phyloP scores from a whole-genome alignment of 2,113 vertebrate genomes.

The Osmerus eperlanus region DNA sequence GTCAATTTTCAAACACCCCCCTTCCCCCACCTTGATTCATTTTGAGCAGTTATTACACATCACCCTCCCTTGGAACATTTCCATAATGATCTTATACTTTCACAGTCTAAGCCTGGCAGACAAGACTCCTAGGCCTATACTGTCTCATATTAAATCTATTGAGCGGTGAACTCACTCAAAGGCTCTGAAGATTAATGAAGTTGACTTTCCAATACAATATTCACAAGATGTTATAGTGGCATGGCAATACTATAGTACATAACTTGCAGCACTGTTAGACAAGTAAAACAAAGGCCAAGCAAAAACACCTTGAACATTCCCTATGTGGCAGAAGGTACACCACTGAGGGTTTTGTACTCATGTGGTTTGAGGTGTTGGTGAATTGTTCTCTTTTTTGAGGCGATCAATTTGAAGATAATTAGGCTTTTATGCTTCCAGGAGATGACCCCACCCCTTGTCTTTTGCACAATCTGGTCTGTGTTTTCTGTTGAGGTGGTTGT shows the following conservation, averaged over 20 bases:
- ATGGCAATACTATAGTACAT: slow-evolving; percentile 23
- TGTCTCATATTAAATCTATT: slow-evolving; percentile 63
- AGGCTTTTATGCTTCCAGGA: slow-evolving; percentile 13
- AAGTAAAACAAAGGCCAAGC: slow-evolving; percentile 5
- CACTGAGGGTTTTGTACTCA: too few relatives aligned
- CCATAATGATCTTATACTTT: slow-evolving; percentile 59
- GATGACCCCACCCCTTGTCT: slow-evolving; percentile 7
- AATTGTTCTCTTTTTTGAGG: slow-evolving; percentile 1
- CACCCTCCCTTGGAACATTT: slow-evolving; percentile 56
- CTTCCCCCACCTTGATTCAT: slow-evolving; percentile 54
- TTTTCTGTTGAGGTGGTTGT: background rate
- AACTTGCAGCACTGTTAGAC: slow-evolving; percentile 11
- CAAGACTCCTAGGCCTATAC: slow-evolving; percentile 39
- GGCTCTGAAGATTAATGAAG: slow-evolving; percentile 66
- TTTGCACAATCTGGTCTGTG: slow-evolving; percentile 9
- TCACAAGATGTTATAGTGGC: slow-evolving; percentile 14
- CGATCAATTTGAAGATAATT: slow-evolving; percentile 13
- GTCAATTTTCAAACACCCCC: slow-evolving; percentile 58
- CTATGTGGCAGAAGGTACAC: background rate
- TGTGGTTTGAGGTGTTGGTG: background rate
- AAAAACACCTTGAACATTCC: background rate
- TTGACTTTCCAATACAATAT: slow-evolving; percentile 48
- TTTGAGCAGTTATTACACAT: slow-evolving; percentile 65
- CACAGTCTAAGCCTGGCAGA: slow-evolving; percentile 41
- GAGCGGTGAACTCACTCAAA: slow-evolving; percentile 64